These are phyloP conservation scores for Drosophila imparisetae DNA, from an alignment of 2,888 invertebrate genomes.

Conservation along the genomic window DNA sequence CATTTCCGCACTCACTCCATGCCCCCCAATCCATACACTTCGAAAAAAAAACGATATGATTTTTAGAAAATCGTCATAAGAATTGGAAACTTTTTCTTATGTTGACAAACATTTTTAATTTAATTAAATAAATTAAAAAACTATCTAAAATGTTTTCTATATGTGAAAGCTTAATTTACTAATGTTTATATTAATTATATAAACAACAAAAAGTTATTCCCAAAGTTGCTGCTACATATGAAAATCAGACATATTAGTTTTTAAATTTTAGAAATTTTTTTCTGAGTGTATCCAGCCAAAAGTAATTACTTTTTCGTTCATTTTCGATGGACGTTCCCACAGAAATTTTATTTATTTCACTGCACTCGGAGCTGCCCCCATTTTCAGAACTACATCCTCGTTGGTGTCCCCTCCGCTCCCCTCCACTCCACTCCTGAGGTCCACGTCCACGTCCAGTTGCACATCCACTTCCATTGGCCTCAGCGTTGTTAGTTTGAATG, in stretches of 20 bases:
- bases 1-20: constrained; percentile 8
- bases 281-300: constrained; percentile 40
- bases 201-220: not conserved
- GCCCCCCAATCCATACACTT: not conserved
- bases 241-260: not conserved
- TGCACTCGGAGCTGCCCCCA: constrained; percentile 61
- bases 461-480: constrained; percentile 15
- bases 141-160: not conserved
- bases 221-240: not conserved
- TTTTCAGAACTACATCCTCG: constrained; percentile 22
- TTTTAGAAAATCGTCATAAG: not conserved
- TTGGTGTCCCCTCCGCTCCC: constrained; percentile 19
- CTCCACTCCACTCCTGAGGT: not conserved
- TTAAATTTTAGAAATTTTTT: not conserved
- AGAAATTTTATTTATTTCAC: constrained; percentile 74
- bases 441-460: constrained; percentile 14
- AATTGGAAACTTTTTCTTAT: not conserved
- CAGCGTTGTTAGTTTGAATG: constrained; percentile 73
- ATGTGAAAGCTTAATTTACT: not conserved
- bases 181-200: not conserved
- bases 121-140: no score
- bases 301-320: constrained; percentile 80
- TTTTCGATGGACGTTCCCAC: constrained; percentile 71
- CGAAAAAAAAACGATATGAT: no score
- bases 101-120: no score